phyloP scores from a whole-genome alignment of 2,113 vertebrate genomes.

The Trematomus loennbergii region DNA sequence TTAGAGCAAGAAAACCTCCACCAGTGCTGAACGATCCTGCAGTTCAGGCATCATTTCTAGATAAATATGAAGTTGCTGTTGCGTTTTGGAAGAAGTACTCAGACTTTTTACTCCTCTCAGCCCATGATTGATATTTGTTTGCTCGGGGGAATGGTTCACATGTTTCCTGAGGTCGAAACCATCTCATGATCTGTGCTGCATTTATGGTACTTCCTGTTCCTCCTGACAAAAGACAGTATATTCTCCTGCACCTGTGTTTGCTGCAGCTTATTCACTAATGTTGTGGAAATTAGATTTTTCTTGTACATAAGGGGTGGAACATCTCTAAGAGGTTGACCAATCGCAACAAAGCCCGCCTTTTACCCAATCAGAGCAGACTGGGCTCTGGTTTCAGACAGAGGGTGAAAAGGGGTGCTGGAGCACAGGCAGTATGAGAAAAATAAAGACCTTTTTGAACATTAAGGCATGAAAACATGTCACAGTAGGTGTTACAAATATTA shows the following conservation, averaged over 20 bases:
- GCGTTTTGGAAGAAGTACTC: too few relatives aligned
- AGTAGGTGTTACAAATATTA: slow-evolving; percentile 12
- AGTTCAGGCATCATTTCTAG: background rate
- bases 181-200: slow-evolving; percentile 4
- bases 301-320: too few relatives aligned
- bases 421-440: too few relatives aligned
- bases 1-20: background rate
- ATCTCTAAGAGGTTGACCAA: too few relatives aligned
- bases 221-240: slow-evolving; percentile 10
- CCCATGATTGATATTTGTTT: background rate
- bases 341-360: too few relatives aligned
- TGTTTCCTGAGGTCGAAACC: slow-evolving; percentile 30
- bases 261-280: slow-evolving; percentile 4
- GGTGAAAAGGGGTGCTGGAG: too few relatives aligned
- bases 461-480: background rate
- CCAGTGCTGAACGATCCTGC: background rate
- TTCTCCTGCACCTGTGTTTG: background rate
- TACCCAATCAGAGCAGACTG: too few relatives aligned
- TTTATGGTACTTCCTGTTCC: slow-evolving; percentile 19
- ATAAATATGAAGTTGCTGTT: background rate
- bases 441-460: too few relatives aligned
- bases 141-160: slow-evolving; percentile 20
- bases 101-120: background rate
- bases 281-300: background rate
- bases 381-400: too few relatives aligned